Evolutionary conservation across 2,797 vertebrate species (phyloP).

Genomic region (Spatula clypeata): DNA sequence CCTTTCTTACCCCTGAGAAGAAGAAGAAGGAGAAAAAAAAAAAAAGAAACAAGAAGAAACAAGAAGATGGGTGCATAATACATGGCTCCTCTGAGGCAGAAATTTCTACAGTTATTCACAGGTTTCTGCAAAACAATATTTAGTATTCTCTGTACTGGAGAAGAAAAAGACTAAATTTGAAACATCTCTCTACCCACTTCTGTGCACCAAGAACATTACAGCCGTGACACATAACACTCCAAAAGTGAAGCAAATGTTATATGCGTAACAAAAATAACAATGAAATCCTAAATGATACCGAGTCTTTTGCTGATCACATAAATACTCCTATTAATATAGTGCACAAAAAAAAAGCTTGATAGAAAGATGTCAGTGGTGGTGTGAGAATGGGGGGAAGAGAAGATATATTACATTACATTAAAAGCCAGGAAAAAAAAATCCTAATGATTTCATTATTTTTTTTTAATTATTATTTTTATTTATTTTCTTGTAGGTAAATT

Average conservation of each 20-base stretch:
- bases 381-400: neutral
- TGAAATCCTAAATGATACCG: neutral
- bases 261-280: neutral
- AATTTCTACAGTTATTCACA: slow-evolving; percentile 46
- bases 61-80: slow-evolving; percentile 60
- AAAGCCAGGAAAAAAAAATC: neutral
- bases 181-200: slow-evolving; percentile 2
- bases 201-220: neutral
- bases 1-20: slow-evolving; percentile 31
- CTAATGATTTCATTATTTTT: neutral
- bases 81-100: slow-evolving; percentile 52
- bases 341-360: neutral
- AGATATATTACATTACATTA: neutral
- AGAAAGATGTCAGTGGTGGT: neutral
- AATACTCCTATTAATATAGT: neutral
- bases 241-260: neutral
- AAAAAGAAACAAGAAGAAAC: slow-evolving; percentile 28
- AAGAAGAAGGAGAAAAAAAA: neutral
- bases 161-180: slow-evolving; percentile 45
- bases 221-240: neutral
- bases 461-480: too few species aligned
- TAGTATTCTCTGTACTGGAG: slow-evolving; percentile 55
- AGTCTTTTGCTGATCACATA: neutral
- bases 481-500: neutral
- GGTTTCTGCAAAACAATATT: slow-evolving; percentile 64